Conservation (phyloP, 2,797 vertebrate species). For the Pangasius djambal region DNA sequence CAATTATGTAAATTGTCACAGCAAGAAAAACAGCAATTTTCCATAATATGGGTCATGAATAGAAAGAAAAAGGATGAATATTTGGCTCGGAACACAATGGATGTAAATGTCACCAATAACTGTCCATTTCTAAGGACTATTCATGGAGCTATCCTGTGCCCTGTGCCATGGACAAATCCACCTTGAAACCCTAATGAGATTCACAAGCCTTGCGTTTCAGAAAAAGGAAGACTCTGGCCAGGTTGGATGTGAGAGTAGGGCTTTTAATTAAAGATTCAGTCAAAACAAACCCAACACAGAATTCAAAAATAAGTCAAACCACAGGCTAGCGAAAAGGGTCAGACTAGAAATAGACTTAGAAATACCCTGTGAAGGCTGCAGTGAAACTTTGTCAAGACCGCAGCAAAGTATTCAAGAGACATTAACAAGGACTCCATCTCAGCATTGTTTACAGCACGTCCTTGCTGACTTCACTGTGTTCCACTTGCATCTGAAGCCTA, state of each 20-base stretch:
- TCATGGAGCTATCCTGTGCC: not conserved
- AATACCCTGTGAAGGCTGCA: not conserved
- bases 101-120: slow-evolving; percentile 19
- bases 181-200: not conserved
- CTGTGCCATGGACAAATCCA: not conserved
- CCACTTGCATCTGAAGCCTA: not conserved
- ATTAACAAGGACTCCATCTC: not conserved
- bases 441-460: not conserved
- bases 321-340: not conserved
- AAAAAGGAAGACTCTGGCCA: not conserved
- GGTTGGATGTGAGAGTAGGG: not conserved
- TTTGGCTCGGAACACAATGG: not conserved
- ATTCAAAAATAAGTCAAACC: no score
- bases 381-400: not conserved
- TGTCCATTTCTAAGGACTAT: not conserved
- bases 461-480: not conserved
- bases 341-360: not conserved
- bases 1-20: slow-evolving; percentile 31
- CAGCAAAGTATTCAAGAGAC: not conserved
- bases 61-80: not conserved
- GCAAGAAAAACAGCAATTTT: slow-evolving; percentile 8
- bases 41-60: not conserved
- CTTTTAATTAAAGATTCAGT: not conserved
- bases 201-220: not conserved
- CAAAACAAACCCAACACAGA: not conserved